Base-by-base conservation (phyloP, 1,140 invertebrate genomes). In the Heliconius nattereri region DNA sequence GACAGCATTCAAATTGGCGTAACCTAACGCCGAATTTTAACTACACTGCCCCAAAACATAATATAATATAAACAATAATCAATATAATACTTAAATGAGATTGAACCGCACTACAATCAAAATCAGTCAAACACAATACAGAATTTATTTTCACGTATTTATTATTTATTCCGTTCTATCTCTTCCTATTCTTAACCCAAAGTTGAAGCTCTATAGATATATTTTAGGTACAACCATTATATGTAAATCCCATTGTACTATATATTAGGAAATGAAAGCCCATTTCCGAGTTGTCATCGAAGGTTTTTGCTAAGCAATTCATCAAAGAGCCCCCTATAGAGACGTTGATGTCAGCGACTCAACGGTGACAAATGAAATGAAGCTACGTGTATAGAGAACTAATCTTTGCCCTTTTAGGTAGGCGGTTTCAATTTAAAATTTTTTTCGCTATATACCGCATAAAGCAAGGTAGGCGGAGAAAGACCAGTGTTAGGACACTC, bases 281-380 rank as follows among this genome's bases (percentile, higher is more conserved):
- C 60, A 66, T 66, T 66, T 66, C 60, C 60, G 11, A 66, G 60
- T 66, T 66, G 60, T 66, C 60, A 66, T 66, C 60, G 60, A 66
- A 57, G 16, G 49, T 52, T 57, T 75, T 75, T 32, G 29, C 29
- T 26, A 29, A 66, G 60, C 60, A 66, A 66, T 66, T 66, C 60
- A 66, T 66, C 60, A 66, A 26, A 29, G 60, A 26, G 60, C 26
- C 52, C 73, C 73, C n/a, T 60, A 75, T 32, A 75, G 40, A 75
- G 74, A 29, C 54, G 52, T 75, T 37, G 66, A 20, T 74, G 45
- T 54, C 45, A 52, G 49, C 60, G n/a, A 29, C 54, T n/a, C 54
- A 23, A 13, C 60, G 60, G 26, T 66, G 60, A 66, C 60, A 66
- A 66, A 66, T 66, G 60, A 66, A 66, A 23, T 66, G 60, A 13